phyloP scores from a whole-genome alignment of 2,113 vertebrate genomes.

The Puma concolor region DNA sequence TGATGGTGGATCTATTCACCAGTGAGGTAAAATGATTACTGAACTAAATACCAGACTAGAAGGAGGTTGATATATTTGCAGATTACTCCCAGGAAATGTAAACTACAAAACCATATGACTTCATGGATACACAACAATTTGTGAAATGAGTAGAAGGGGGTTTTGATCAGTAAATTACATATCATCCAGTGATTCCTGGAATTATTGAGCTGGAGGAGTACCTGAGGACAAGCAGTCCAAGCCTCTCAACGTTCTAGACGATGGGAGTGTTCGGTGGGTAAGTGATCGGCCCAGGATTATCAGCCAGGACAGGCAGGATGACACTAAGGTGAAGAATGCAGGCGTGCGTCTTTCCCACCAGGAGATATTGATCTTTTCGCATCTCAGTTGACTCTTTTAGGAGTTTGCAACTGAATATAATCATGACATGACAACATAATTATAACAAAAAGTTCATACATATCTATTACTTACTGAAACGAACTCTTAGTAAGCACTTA shows the following conservation, averaged over 20 bases:
- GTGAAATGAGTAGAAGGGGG: neutral
- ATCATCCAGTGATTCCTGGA: neutral
- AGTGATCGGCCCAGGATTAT: rapidly evolving
- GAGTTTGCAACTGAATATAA: neutral
- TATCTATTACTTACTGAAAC: neutral
- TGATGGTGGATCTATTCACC: neutral
- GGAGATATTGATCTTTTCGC: too few species aligned
- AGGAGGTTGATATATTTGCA: neutral
- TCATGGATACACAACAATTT: neutral
- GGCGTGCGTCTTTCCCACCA: rapidly evolving
- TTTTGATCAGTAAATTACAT: neutral
- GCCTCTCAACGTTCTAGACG: rapidly evolving
- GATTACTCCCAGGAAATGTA: neutral
- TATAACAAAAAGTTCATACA: neutral
- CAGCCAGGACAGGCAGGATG: neutral
- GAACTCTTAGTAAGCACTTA: neutral
- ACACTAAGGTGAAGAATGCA: rapidly evolving
- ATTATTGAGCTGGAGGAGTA: neutral
- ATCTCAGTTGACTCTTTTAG: neutral
- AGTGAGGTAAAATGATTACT: neutral
- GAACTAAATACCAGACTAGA: neutral
- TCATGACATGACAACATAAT: neutral
- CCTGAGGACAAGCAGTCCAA: rapidly evolving
- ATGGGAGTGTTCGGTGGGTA: too few species aligned
- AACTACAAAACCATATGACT: neutral